These are phyloP conservation scores for Chalcosyrphus nemorum DNA, from an alignment of 2,888 invertebrate species.

Conservation along the genomic window DNA sequence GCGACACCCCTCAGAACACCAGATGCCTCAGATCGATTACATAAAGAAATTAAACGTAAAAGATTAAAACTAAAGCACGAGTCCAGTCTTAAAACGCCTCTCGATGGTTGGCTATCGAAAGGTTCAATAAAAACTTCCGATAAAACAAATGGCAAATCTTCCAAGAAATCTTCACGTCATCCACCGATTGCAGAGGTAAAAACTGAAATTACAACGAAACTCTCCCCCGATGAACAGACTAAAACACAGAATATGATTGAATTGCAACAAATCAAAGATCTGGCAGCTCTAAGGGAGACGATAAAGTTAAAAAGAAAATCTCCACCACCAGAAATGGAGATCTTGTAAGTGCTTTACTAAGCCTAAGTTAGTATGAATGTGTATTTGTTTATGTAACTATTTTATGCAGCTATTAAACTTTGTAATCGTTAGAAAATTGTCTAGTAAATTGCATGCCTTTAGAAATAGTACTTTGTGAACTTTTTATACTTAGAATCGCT, in stretches of 20 bases:
- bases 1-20: not conserved
- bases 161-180: conserved; percentile 29
- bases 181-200: not conserved
- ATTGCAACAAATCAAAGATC: conserved; percentile 30
- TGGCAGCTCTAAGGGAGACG: conserved; percentile 27
- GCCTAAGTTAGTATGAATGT: not conserved
- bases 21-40: not conserved
- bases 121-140: not conserved
- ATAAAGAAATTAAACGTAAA: conserved; percentile 44
- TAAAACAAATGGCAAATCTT: conserved; percentile 35
- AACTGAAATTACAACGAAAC: not conserved
- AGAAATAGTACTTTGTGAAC: not conserved
- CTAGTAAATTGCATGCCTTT: not conserved
- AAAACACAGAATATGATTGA: conserved; percentile 1
- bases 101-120: conserved; percentile 57
- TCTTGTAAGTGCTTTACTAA: conserved; percentile 44
- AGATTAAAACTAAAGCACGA: conserved; percentile 24
- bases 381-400: not conserved
- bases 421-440: not conserved
- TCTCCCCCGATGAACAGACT: not conserved
- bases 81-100: not conserved
- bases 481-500: no score
- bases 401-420: conserved; percentile 16
- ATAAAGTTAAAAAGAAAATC: conserved; percentile 52
- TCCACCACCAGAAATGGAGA: conserved; percentile 54